Evolutionary conservation across 2,113 vertebrate genomes (phyloP), one percentile per base, ranked within the genome.

Genomic region (mouse (Mus musculus)): DNA sequence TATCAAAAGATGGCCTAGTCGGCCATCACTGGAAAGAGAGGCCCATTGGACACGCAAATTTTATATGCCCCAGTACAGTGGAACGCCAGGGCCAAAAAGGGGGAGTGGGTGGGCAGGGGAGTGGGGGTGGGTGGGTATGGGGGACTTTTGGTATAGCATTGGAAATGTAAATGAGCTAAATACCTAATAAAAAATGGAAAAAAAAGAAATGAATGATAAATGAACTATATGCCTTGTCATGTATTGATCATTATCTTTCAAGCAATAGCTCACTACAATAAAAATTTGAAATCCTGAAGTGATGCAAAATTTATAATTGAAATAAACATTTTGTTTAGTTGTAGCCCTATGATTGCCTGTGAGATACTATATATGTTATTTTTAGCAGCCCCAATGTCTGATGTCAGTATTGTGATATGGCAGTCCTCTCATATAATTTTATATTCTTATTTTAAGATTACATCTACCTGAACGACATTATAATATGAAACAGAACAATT

Each of bases 171-270:
- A n/a, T n/a, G n/a, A n/a, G n/a, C n/a, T n/a, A n/a, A n/a, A n/a
- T n/a, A n/a, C n/a, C n/a, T n/a, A n/a, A n/a, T n/a, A n/a, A n/a
- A n/a, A n/a, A n/a, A n/a, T n/a, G n/a, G n/a, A n/a, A n/a, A n/a
- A n/a, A n/a, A n/a, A n/a, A 88, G 97, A 77, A 96, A 59, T 59
- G 36, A 82, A n/a, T 12, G 20, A 82, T 11, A 82, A 88, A 97
- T 95, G 36, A 82, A 0, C n/a, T 93, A 95, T 96, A 97, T 97
- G 97, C 89, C 67, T 77, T 97, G 91, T 94, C 93, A 97, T 91
- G 65, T 78, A 12, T 42, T 73, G 95, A 98, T 98, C 96, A 97
- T 98, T 97, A 98, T 97, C 97, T 93, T 98, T 98, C 96, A 94
- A 98, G 67, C 42, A 93, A 88, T 30, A 91, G 3, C 88, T 97